Conservation (phyloP, 2,113 vertebrate species). For the Calonectris borealis region DNA sequence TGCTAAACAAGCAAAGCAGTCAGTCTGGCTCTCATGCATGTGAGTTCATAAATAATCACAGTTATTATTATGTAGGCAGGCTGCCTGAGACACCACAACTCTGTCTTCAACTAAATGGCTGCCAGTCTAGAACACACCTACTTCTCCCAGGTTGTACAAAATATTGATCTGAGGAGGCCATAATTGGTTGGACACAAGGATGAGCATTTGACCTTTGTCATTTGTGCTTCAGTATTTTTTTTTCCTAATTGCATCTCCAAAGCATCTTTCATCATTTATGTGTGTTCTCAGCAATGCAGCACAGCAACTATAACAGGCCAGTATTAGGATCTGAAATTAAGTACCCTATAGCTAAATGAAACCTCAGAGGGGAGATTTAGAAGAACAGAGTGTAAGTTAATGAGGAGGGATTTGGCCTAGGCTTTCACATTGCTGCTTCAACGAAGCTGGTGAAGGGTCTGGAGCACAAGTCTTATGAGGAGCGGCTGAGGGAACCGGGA, state of each 20-base stretch:
- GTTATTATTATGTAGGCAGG: background rate
- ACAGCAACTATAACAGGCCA: background rate
- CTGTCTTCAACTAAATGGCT: background rate
- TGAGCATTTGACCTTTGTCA: background rate
- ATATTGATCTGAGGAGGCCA: background rate
- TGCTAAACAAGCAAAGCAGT: background rate
- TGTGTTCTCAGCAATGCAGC: background rate
- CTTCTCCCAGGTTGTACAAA: background rate
- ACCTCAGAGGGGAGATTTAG: background rate
- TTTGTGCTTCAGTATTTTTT: background rate
- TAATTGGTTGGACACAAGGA: background rate
- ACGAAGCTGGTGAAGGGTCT: too few relatives aligned
- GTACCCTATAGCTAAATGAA: background rate
- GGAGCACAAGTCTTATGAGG: too few relatives aligned
- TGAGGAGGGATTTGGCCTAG: background rate
- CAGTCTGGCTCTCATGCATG: background rate
- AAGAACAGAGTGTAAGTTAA: background rate
- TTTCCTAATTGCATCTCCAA: background rate
- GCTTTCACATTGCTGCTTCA: background rate
- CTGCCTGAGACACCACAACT: background rate
- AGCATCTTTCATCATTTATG: background rate
- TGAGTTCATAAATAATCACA: background rate
- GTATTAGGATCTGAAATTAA: background rate
- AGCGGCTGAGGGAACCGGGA: too few relatives aligned
- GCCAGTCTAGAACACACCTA: background rate